A percentile compares a stretch with the other conserved stretches of the same genome.
Conservation (phyloP, 2,888 invertebrate species). For the Campaea margaritaria region DNA sequence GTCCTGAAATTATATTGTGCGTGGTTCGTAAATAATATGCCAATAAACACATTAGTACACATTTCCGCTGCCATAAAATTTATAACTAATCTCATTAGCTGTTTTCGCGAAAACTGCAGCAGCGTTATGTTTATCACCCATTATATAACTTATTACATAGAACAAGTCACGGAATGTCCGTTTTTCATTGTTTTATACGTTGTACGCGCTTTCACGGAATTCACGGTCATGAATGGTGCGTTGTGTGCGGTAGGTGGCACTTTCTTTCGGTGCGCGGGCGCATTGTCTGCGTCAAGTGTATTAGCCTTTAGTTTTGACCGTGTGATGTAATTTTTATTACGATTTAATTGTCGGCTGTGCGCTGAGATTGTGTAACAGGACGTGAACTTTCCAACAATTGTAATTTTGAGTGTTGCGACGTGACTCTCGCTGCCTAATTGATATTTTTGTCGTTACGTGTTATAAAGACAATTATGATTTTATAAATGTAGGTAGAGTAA, state of each 20-base stretch:
- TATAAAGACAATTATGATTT: too few species aligned
- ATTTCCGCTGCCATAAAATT: slow-evolving; percentile 20
- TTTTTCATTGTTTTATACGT: slow-evolving; percentile 65
- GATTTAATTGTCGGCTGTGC: slow-evolving; percentile 5
- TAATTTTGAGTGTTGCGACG: slow-evolving; percentile 1
- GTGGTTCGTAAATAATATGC: not conserved
- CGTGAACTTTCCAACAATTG: slow-evolving; percentile 21
- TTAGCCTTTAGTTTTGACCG: slow-evolving; percentile 44
- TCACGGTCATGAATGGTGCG: slow-evolving; percentile 68
- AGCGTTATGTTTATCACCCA: slow-evolving; percentile 29
- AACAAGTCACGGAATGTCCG: slow-evolving; percentile 54
- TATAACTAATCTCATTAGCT: slow-evolving; percentile 26
- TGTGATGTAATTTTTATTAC: slow-evolving; percentile 49
- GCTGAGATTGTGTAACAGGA: slow-evolving; percentile 20
- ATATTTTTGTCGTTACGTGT: slow-evolving; percentile 5
- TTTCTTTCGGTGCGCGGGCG: slow-evolving; percentile 63
- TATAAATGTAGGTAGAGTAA: too few species aligned
- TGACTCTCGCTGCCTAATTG: not conserved
- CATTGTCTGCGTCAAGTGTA: slow-evolving; percentile 46
- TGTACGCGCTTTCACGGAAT: slow-evolving; percentile 64
- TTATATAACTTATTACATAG: slow-evolving; percentile 29
- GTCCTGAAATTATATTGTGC: too few species aligned
- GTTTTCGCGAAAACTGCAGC: slow-evolving; percentile 28
- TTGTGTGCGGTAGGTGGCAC: slow-evolving; percentile 46
- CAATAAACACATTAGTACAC: slow-evolving; percentile 16